Conservation (phyloP, 1,140 invertebrate genomes). For the Pseudomyrmex gracilis region DNA sequence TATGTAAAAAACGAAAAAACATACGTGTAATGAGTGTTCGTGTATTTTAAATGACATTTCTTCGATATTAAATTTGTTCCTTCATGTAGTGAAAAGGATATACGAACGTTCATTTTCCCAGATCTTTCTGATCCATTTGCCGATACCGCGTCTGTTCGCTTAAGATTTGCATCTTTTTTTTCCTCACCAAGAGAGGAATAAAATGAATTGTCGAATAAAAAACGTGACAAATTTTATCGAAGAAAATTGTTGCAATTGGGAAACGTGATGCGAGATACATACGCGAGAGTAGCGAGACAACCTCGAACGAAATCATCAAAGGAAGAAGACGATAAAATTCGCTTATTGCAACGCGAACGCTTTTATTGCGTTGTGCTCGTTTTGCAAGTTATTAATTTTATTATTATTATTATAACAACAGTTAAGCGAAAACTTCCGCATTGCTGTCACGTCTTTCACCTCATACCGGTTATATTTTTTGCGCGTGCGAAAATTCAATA, state of each 20-base stretch:
- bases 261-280: slow-evolving; percentile 17
- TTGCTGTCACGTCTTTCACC: slow-evolving; percentile 18
- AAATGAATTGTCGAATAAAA: slow-evolving; percentile 52
- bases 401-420: slow-evolving; percentile 27
- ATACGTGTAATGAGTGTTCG: too few relatives aligned
- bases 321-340: slow-evolving; percentile 19
- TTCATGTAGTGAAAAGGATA: slow-evolving; percentile 11
- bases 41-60: slow-evolving; percentile 23
- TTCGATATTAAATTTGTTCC: slow-evolving; percentile 11
- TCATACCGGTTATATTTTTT: background rate
- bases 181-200: background rate
- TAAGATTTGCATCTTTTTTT: slow-evolving; percentile 5
- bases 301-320: slow-evolving; percentile 25
- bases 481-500: slow-evolving; percentile 9
- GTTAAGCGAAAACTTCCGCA: slow-evolving; percentile 8
- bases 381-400: too few relatives aligned
- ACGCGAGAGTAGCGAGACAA: slow-evolving; percentile 10
- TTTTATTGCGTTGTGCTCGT: slow-evolving; percentile 4
- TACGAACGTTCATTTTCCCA: slow-evolving; percentile 13
- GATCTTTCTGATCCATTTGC: slow-evolving; percentile 36
- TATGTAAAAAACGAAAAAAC: background rate
- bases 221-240: slow-evolving; percentile 31
- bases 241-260: slow-evolving; percentile 1
- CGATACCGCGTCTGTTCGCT: slow-evolving; percentile 20
- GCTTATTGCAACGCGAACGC: background rate